Evolutionary conservation across 2,797 vertebrate species (phyloP), one percentile per base, ranked within the genome.

Genomic region (Hypotaenidia philippensis): DNA sequence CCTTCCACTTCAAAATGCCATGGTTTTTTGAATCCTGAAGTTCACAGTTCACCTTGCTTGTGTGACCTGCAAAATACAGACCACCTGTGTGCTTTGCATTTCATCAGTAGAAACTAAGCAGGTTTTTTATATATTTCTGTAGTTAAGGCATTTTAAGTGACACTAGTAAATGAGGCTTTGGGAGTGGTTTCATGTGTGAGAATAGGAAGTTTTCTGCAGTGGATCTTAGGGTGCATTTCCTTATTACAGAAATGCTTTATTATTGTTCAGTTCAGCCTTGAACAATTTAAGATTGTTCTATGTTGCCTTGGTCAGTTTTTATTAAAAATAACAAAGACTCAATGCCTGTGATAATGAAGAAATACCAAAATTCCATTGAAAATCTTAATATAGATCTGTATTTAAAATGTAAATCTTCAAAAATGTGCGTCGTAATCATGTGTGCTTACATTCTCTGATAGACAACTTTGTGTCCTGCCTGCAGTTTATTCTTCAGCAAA

Each of bases 201-300:
- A 84, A 61, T 38, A 64, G 17, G 31, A 76, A 64, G 21, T 63
- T 91, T 94, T 88, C 72, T 1, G 1, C 65, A 59, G 44, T 27
- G 74, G 53, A 44, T 55, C 16, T 79, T 34, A 53, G 19, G 19
- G 13, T 38, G 9, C 1, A 0, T 86, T 72, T 83, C 23, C 12
- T 87, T 80, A 64, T 90, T 87, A 38, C 23, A 68, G 47, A 74
- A 87, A 88, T 66, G 45, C 9, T 83, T 76, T 89, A 5, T 81
- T 92, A 45, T 76, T 44, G 2, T 55, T 93, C 29, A 47, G 27
- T 83, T 95, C 72, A 94, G 76, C 91, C 83, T 89, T 91, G 76
- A 93, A 81, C 70, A 66, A 64, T 61, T 56, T 15, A 17, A 40
- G 17, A 72, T 91, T 64, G 59, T 72, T 90, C 77, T 76, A 0